Conservation (phyloP, 1,140 invertebrate species). For the Papilio xuthus region DNA sequence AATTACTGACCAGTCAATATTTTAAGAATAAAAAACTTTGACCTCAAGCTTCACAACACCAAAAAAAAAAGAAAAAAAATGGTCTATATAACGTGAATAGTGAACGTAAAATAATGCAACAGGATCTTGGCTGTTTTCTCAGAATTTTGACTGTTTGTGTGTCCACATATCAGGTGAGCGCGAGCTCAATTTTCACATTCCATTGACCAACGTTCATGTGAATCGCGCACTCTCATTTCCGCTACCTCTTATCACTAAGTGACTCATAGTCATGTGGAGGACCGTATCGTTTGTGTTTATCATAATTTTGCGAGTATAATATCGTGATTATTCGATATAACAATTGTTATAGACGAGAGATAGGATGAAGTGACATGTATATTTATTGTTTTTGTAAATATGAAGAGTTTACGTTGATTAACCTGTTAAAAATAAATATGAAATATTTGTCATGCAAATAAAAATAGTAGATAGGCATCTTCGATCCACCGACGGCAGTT, state of each 20-base stretch:
- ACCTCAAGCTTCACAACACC: no score
- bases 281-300: not conserved
- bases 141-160: not conserved
- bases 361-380: no score
- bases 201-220: not conserved
- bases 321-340: not conserved
- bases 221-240: not conserved
- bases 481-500: no score
- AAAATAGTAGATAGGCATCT: no score
- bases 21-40: no score
- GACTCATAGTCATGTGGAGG: not conserved
- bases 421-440: no score
- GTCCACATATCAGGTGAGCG: not conserved
- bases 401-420: no score
- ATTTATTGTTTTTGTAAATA: no score
- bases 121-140: not conserved
- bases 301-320: not conserved
- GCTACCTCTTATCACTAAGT: not conserved
- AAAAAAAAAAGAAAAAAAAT: no score
- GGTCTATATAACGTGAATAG: not conserved
- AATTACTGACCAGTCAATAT: no score
- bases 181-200: constrained; percentile 17
- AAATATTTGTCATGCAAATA: no score
- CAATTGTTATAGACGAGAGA: no score
- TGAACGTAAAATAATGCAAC: not conserved